A percentile compares a stretch with the other conserved stretches of the same genome.
Evolutionary conservation across 2,888 invertebrate species (phyloP).

Genomic region (Agrenia bidenticulata): DNA sequence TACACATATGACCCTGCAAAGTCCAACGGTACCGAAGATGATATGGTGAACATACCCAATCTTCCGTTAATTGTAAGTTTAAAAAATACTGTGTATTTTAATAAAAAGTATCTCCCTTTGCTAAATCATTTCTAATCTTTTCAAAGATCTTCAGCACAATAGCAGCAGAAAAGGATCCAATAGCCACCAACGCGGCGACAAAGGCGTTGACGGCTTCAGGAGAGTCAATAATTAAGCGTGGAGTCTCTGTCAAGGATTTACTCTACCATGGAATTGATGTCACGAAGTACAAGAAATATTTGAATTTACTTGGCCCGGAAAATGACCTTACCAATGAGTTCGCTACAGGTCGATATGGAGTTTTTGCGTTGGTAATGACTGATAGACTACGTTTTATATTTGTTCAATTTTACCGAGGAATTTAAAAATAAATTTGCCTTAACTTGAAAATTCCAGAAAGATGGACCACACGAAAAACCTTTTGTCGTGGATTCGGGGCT

Average conservation of each 20-base stretch:
- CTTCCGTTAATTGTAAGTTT: slow-evolving; percentile 37
- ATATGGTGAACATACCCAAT: slow-evolving; percentile 35
- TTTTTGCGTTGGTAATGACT: slow-evolving; percentile 35
- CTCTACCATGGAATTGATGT: slow-evolving; percentile 42
- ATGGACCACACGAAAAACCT: slow-evolving; percentile 37
- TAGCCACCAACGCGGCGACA: slow-evolving; percentile 27
- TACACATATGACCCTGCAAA: slow-evolving; percentile 38
- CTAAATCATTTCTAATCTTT: too few species aligned
- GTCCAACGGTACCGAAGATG: slow-evolving; percentile 35
- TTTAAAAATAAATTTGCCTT: too few species aligned
- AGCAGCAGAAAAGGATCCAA: slow-evolving; percentile 22
- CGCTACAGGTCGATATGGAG: slow-evolving; percentile 26
- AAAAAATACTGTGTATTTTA: too few species aligned
- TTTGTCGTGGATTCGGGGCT: slow-evolving; percentile 42
- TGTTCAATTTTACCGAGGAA: too few species aligned
- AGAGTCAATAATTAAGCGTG: slow-evolving; percentile 26
- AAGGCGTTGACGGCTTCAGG: slow-evolving; percentile 24
- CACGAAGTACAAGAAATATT: slow-evolving; percentile 30
- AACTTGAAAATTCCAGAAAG: slow-evolving; percentile 38
- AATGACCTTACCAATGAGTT: slow-evolving; percentile 33
- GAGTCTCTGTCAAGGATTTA: slow-evolving; percentile 37
- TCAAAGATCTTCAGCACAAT: slow-evolving; percentile 37
- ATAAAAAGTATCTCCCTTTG: too few species aligned
- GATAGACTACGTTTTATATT: too few species aligned
- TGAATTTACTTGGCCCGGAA: slow-evolving; percentile 31